Evolutionary conservation across 1,140 invertebrate genomes (phyloP), one percentile per base, ranked within the genome.

Genomic region (Colletes latitarsis): DNA sequence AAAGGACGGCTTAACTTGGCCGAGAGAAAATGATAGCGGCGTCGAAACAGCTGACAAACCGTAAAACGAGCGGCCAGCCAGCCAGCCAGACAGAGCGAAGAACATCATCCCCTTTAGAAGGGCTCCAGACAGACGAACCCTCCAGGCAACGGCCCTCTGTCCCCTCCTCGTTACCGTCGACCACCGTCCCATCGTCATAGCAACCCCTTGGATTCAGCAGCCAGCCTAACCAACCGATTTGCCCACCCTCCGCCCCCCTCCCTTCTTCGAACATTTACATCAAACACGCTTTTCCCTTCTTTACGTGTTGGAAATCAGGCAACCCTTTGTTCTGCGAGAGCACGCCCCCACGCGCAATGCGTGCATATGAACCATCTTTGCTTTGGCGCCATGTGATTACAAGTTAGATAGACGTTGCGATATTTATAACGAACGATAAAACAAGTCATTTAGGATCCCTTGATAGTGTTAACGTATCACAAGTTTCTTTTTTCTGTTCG

Each of bases 131-230:
- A 86, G 88, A 87, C 84, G 86, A 86, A 84, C 83, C 81, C 87
- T 86, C 84, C 53, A 80, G 77, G 82, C 76, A 74, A 71, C 69
- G 66, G 71, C 70, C 64, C 85, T 76, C 58, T 55, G 52, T 66
- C 62, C 64, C 67, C 53, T 75, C 49, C 75, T 72, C 75, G n/a
- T n/a, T 49, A 70, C 67, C 76, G 75, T 46, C 62, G 63, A 73
- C 77, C 71, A 77, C 74, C 71, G 81, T 78, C 55, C 75, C 79
- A 90, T 91, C 82, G 86, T 78, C 90, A 91, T 91, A 91, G 90
- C 90, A 91, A 91, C 90, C 90, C 90, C 90, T 85, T 71, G 78
- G 77, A 86, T 84, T 80, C 76, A 83, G 85, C 82, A 85, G 81
- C 78, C 73, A 84, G 58, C 82, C 87, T 82, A 88, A 87, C 84